Conservation (phyloP, 2,888 invertebrate genomes). For the Aphidoletes aphidimyza region DNA sequence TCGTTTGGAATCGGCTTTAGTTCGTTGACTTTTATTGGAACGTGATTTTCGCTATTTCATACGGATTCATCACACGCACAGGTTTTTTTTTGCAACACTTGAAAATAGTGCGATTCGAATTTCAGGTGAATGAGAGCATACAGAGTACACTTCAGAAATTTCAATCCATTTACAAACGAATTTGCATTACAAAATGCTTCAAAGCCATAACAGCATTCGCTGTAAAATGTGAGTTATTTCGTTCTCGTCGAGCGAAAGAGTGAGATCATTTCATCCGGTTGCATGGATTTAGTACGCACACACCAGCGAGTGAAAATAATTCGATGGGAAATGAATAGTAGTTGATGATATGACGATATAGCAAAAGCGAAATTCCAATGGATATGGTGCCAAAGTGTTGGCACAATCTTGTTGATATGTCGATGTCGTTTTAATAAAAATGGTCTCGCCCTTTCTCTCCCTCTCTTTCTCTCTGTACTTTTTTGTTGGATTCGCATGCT, state of each 20-base stretch:
- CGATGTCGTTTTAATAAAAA: neutral
- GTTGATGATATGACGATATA: neutral
- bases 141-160: neutral
- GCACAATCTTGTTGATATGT: neutral
- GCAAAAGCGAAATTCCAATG: neutral
- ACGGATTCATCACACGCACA: constrained; percentile 19
- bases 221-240: too few species aligned
- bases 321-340: neutral
- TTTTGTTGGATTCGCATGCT: too few species aligned
- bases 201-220: too few species aligned
- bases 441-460: too few species aligned
- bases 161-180: neutral
- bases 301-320: too few species aligned
- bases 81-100: too few species aligned
- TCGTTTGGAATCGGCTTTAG: neutral
- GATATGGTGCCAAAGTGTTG: neutral
- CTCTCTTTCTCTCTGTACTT: too few species aligned
- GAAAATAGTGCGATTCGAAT: neutral
- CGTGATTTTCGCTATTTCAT: neutral
- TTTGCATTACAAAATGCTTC: too few species aligned
- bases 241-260: too few species aligned
- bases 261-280: too few species aligned
- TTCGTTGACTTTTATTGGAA: constrained; percentile 17
- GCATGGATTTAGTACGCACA: too few species aligned
- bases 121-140: neutral